A percentile compares a stretch with the other conserved stretches of the same genome.
phyloP scores from a whole-genome alignment of 2,888 invertebrate species.

The Pachliopta kotzebuea region DNA sequence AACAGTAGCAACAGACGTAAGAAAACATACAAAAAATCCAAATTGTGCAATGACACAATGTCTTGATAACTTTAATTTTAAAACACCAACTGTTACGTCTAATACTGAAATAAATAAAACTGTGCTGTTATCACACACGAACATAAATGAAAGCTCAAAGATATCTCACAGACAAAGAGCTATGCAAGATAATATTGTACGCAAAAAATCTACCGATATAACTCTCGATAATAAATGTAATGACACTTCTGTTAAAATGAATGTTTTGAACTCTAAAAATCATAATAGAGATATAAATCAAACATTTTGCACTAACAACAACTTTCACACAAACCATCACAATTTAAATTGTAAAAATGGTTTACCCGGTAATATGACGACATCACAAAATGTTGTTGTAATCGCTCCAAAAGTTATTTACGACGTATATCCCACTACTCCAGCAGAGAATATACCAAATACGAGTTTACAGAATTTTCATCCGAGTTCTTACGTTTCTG shows the following conservation, averaged over 20 bases:
- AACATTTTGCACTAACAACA: slow-evolving; percentile 4
- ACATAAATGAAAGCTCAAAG: neutral
- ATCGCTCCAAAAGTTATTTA: slow-evolving; percentile 52
- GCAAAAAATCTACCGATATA: neutral
- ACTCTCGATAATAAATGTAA: neutral
- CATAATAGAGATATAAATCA: slow-evolving; percentile 1
- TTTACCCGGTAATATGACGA: slow-evolving; percentile 39
- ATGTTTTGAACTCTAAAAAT: slow-evolving; percentile 6
- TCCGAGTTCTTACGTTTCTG: slow-evolving; percentile 42
- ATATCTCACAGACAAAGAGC: neutral
- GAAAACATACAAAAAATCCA: neutral
- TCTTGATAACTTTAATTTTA: neutral
- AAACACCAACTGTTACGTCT: neutral
- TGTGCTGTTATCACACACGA: slow-evolving; percentile 1
- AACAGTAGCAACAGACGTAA: neutral
- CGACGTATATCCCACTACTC: slow-evolving; percentile 44
- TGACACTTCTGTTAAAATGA: neutral
- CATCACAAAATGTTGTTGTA: slow-evolving; percentile 50
- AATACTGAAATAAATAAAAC: neutral
- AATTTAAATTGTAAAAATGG: slow-evolving; percentile 38
- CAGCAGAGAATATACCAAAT: slow-evolving; percentile 37
- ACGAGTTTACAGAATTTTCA: slow-evolving; percentile 35
- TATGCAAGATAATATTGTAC: neutral
- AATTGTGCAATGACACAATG: neutral
- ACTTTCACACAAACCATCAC: slow-evolving; percentile 16